Conservation (phyloP, 2,797 vertebrate genomes). For the Pseudochaenichthys georgianus region DNA sequence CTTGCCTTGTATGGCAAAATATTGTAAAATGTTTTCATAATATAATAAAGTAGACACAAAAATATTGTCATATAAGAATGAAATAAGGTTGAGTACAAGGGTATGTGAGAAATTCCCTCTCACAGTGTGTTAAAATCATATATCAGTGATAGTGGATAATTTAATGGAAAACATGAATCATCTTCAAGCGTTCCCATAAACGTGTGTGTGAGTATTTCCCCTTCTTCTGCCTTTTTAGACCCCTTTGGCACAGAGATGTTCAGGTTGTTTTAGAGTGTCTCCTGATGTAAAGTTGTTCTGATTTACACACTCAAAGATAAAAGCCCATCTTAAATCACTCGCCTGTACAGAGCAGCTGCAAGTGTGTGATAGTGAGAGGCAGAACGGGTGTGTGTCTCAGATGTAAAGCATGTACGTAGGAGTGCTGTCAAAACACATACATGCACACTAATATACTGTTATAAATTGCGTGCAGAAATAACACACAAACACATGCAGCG, state of each 20-base stretch:
- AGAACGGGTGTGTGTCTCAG: conserved; percentile 19
- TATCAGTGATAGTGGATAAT: not conserved
- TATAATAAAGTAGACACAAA: not conserved
- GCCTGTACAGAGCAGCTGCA: conserved; percentile 29
- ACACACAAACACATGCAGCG: conserved; percentile 39
- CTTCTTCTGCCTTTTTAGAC: conserved; percentile 9
- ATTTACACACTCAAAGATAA: conserved; percentile 88
- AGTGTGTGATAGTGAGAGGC: conserved; percentile 5
- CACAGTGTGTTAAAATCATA: not conserved
- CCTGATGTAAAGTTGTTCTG: conserved; percentile 80
- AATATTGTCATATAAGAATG: not conserved
- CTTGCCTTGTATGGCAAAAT: not conserved
- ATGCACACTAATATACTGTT: conserved; percentile 42
- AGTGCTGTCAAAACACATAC: conserved; percentile 55
- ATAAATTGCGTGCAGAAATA: conserved; percentile 15
- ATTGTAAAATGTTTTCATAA: not conserved
- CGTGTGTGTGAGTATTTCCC: conserved; percentile 11
- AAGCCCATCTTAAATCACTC: conserved; percentile 85
- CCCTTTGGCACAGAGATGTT: conserved; percentile 35
- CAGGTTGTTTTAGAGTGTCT: conserved; percentile 59
- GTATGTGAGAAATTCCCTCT: not conserved
- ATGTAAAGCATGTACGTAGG: conserved; percentile 28
- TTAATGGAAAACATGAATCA: conserved; percentile 37
- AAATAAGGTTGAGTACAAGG: not conserved
- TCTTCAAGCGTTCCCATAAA: conserved; percentile 3